Conservation (phyloP, 2,888 invertebrate genomes). For the Crematogaster levior region DNA sequence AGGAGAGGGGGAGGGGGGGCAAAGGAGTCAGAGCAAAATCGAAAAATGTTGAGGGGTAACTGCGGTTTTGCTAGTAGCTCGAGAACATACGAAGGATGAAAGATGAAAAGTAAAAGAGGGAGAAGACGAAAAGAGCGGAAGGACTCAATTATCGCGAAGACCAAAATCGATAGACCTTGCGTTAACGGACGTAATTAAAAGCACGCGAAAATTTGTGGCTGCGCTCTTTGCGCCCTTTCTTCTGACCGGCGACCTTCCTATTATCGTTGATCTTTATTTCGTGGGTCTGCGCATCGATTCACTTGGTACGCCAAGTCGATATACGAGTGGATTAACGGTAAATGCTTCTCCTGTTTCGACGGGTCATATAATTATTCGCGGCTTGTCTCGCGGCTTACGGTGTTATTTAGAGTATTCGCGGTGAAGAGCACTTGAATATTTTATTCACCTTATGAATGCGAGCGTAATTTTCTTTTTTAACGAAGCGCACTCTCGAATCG, state of each 20-base stretch:
- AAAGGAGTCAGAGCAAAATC: not conserved
- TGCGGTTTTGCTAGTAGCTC: constrained; percentile 16
- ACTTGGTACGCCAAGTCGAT: constrained; percentile 35
- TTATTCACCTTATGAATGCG: constrained; percentile 2
- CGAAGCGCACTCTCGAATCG: not conserved
- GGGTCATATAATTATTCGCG: constrained; percentile 66
- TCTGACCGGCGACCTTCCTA: constrained; percentile 46
- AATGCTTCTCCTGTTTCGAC: constrained; percentile 59
- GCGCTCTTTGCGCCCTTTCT: constrained; percentile 50
- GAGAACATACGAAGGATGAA: not conserved
- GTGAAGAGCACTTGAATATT: not conserved
- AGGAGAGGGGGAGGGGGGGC: not conserved
- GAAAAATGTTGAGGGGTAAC: constrained; percentile 9
- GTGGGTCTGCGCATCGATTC: constrained; percentile 52
- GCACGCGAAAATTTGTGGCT: constrained; percentile 73
- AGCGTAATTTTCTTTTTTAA: constrained; percentile 7
- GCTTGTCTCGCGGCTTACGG: constrained; percentile 26
- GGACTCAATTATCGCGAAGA: constrained; percentile 65
- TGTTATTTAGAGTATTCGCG: constrained; percentile 29
- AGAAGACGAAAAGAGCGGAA: constrained; percentile 41
- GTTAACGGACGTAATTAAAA: constrained; percentile 73
- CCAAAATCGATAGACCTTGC: constrained; percentile 72
- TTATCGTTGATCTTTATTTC: constrained; percentile 67
- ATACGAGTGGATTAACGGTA: constrained; percentile 64
- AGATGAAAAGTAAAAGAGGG: not conserved